Evolutionary conservation across 2,113 vertebrate species (phyloP).

Genomic region (Nansenia antarctica): DNA sequence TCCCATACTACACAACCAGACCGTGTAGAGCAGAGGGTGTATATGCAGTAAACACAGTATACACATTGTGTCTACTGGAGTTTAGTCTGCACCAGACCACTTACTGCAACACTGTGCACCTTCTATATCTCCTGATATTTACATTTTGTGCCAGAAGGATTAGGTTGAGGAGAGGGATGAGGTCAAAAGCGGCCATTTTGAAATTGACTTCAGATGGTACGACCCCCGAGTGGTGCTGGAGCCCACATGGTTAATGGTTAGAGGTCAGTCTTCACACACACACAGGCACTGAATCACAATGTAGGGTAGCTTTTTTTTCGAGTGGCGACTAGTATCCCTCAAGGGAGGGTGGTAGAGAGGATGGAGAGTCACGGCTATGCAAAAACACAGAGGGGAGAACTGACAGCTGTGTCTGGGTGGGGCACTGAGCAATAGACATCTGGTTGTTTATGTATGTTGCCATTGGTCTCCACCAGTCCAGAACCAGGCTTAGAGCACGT

Average conservation of each 20-base stretch:
- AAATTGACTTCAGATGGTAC: constrained; percentile 28
- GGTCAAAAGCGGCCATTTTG: constrained; percentile 17
- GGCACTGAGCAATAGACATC: constrained; percentile 51
- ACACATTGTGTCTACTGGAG: too few relatives aligned
- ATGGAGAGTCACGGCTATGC: constrained; percentile 54
- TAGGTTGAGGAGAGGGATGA: constrained; percentile 2
- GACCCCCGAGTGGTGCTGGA: background rate
- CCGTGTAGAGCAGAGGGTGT: too few relatives aligned
- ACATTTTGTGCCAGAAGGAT: constrained; percentile 12
- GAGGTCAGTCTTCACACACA: constrained; percentile 19
- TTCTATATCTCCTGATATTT: constrained; percentile 10
- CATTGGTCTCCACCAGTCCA: constrained; percentile 38
- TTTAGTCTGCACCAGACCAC: constrained; percentile 6
- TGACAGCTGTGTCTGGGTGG: constrained; percentile 51
- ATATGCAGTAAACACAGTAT: too few relatives aligned
- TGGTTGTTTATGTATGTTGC: constrained; percentile 61
- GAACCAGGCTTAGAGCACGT: constrained; percentile 28
- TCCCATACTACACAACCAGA: too few relatives aligned
- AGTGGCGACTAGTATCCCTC: background rate
- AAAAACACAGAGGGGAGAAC: constrained; percentile 53
- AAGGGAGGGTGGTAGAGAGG: constrained; percentile 27
- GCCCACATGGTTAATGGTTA: constrained; percentile 18
- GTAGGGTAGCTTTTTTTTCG: background rate
- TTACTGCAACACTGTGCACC: background rate
- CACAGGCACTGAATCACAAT: constrained; percentile 21